These are phyloP conservation scores for Fulmarus glacialis DNA, from an alignment of 2,113 vertebrate genomes.

Conservation along the genomic window DNA sequence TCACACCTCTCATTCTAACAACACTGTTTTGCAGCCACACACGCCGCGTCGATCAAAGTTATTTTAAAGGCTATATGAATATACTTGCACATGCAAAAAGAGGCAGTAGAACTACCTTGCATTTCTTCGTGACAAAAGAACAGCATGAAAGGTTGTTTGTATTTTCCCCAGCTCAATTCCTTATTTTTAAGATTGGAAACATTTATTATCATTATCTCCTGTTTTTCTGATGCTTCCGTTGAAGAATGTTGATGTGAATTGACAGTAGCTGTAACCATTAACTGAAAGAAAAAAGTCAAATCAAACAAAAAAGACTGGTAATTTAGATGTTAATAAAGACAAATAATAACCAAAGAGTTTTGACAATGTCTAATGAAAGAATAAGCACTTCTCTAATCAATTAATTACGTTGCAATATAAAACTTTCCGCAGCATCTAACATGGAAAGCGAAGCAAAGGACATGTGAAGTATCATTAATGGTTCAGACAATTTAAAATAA, in stretches of 20 bases:
- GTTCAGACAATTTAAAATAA: neutral
- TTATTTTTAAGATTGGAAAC: neutral
- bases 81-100: neutral
- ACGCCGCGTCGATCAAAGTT: neutral
- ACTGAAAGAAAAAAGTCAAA: neutral
- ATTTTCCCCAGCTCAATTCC: neutral
- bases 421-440: neutral
- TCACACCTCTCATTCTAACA: neutral
- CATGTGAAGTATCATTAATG: neutral
- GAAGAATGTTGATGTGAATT: neutral
- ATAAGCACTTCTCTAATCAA: neutral
- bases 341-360: neutral
- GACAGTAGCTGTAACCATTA: neutral
- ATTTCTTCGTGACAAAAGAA: neutral
- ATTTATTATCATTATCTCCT: neutral
- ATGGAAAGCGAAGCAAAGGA: neutral
- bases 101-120: neutral
- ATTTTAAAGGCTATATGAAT: neutral
- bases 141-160: neutral
- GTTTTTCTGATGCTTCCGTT: neutral
- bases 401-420: neutral
- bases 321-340: neutral
- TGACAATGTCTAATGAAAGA: neutral
- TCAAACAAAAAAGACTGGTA: neutral
- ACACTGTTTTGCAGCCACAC: neutral